phyloP scores from a whole-genome alignment of 2,113 vertebrate species.

The Sylvietta virens region DNA sequence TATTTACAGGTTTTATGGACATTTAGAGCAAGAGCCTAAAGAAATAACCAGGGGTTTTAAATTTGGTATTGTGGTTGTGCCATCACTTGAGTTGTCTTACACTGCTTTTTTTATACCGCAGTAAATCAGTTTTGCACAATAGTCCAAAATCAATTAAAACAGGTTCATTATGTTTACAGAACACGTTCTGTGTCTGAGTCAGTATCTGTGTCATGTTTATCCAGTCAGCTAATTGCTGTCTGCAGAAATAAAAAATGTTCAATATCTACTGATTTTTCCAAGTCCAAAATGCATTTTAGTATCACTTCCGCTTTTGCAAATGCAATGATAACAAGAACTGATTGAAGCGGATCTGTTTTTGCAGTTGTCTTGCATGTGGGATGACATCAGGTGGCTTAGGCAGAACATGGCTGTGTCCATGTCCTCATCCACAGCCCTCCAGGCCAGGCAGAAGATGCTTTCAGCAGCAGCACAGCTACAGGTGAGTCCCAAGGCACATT shows the following conservation, averaged over 20 bases:
- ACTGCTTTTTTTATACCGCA: background rate
- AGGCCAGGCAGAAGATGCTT: slow-evolving; percentile 95
- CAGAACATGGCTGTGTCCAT: slow-evolving; percentile 87
- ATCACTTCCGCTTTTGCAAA: background rate
- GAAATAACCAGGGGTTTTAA: background rate
- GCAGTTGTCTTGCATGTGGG: slow-evolving; percentile 98
- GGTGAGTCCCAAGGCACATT: slow-evolving; percentile 68
- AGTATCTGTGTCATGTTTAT: background rate
- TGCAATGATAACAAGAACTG: background rate
- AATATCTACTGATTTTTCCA: background rate
- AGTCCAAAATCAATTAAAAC: background rate
- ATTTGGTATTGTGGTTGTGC: background rate
- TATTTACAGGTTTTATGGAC: background rate
- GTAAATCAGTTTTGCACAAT: background rate
- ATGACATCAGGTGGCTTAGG: slow-evolving; percentile 94
- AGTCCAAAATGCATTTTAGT: background rate
- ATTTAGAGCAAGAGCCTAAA: background rate
- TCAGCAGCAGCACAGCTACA: slow-evolving; percentile 88
- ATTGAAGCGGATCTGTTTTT: slow-evolving; percentile 39
- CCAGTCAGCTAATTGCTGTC: background rate
- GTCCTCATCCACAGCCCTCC: slow-evolving; percentile 91
- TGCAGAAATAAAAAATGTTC: background rate
- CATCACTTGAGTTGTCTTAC: background rate
- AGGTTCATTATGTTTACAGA: background rate
- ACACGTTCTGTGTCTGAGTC: background rate